Evolutionary conservation across 2,888 invertebrate genomes (phyloP).

Genomic region (Cantharis rufa): DNA sequence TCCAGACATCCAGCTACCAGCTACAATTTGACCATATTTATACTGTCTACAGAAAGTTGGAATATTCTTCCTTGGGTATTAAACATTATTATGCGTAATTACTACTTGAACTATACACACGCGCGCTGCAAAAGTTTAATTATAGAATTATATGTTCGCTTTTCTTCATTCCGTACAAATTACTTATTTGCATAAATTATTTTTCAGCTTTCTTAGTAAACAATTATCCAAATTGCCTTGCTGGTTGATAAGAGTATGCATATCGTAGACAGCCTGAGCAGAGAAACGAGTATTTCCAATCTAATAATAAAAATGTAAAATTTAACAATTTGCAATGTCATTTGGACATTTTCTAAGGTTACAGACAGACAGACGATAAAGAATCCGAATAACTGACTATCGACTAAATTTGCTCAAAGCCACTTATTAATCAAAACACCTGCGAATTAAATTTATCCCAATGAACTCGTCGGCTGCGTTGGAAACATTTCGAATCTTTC

Average conservation of each 20-base stretch:
- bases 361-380: background rate
- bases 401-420: background rate
- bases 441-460: background rate
- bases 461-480: background rate
- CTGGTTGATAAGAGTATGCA: background rate
- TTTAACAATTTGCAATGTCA: background rate
- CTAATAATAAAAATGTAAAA: background rate
- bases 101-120: background rate
- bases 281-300: background rate
- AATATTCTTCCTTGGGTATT: background rate
- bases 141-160: background rate
- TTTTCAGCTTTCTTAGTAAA: background rate
- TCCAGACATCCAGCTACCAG: conserved; percentile 1
- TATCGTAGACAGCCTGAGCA: background rate
- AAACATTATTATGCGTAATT: background rate
- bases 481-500: background rate
- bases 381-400: no score
- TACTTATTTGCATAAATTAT: background rate
- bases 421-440: background rate
- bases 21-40: background rate
- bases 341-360: background rate
- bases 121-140: background rate
- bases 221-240: background rate
- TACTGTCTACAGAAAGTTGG: background rate
- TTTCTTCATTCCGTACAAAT: background rate